These are phyloP conservation scores for Epicauta chinensis DNA, from an alignment of 1,140 invertebrate species.

Conservation along the genomic window DNA sequence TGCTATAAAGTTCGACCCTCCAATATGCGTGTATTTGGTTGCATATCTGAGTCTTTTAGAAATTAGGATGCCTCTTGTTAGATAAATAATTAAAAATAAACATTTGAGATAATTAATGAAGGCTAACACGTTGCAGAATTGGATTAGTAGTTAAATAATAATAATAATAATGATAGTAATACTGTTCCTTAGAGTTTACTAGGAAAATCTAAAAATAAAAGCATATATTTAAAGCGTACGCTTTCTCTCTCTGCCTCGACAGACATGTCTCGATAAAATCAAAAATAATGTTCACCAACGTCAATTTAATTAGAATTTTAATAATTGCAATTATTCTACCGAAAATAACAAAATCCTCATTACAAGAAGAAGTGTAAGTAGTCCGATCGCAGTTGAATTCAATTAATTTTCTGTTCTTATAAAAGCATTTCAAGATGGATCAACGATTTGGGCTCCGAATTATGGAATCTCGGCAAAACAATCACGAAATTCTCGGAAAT, in stretches of 20 bases:
- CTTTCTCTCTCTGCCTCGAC: no score
- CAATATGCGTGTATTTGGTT: no score
- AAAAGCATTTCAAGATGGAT: slow-evolving; percentile 37
- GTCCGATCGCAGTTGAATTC: not conserved
- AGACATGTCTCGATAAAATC: slow-evolving; percentile 5
- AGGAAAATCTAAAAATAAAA: slow-evolving; percentile 13
- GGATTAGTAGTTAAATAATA: no score
- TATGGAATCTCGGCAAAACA: slow-evolving; percentile 33
- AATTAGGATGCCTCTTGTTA: no score
- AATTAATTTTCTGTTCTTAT: slow-evolving; percentile 4
- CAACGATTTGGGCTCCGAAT: slow-evolving; percentile 34
- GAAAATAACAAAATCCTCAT: slow-evolving; percentile 3
- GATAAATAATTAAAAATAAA: no score
- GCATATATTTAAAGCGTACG: slow-evolving; percentile 1
- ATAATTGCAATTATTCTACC: not conserved
- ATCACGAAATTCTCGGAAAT: slow-evolving; percentile 38
- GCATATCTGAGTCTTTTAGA: no score
- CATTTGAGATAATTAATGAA: no score
- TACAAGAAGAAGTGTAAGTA: slow-evolving; percentile 31
- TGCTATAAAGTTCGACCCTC: no score
- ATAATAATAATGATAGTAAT: no score
- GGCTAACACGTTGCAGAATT: no score
- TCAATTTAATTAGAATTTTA: slow-evolving; percentile 1
- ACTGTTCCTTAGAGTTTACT: no score
- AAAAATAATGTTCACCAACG: slow-evolving; percentile 10